A percentile compares a stretch with the other conserved stretches of the same genome.
Evolutionary conservation across 2,113 vertebrate genomes (phyloP).

Genomic region (Puntigrus tetrazona): DNA sequence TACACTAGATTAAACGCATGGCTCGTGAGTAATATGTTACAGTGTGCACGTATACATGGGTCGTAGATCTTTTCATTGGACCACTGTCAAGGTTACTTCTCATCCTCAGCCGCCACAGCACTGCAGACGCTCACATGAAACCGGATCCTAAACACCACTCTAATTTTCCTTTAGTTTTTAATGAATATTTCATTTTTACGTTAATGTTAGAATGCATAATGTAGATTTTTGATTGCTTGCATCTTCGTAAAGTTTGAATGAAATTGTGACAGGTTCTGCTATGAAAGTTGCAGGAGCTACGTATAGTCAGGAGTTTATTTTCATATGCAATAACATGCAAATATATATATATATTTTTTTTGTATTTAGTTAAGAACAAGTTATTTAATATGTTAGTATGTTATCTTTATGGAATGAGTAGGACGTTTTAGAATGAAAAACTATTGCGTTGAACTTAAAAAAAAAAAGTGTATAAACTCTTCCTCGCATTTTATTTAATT

Average conservation of each 20-base stretch:
- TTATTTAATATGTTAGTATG: too few relatives aligned
- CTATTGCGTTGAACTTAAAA: too few relatives aligned
- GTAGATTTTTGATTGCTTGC: neutral
- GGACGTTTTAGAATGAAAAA: too few relatives aligned
- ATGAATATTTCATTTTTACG: neutral
- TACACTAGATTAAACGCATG: constrained; percentile 55
- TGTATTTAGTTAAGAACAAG: too few relatives aligned
- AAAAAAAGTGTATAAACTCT: too few relatives aligned
- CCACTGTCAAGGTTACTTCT: constrained; percentile 58
- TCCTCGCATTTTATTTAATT: too few relatives aligned
- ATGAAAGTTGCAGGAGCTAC: neutral
- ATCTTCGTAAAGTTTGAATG: neutral
- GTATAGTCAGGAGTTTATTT: neutral
- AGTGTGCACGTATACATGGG: constrained; percentile 37
- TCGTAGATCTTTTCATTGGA: constrained; percentile 54
- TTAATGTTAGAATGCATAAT: neutral
- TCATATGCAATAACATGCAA: neutral
- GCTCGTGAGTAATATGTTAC: constrained; percentile 53
- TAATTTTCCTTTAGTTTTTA: neutral
- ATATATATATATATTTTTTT: too few relatives aligned
- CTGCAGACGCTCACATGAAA: neutral
- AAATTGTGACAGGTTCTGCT: neutral
- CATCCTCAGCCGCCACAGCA: constrained; percentile 13
- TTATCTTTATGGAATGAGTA: too few relatives aligned
- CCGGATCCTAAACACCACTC: neutral